Conservation (phyloP, 1,140 invertebrate species). For the Triops longicaudatus region DNA sequence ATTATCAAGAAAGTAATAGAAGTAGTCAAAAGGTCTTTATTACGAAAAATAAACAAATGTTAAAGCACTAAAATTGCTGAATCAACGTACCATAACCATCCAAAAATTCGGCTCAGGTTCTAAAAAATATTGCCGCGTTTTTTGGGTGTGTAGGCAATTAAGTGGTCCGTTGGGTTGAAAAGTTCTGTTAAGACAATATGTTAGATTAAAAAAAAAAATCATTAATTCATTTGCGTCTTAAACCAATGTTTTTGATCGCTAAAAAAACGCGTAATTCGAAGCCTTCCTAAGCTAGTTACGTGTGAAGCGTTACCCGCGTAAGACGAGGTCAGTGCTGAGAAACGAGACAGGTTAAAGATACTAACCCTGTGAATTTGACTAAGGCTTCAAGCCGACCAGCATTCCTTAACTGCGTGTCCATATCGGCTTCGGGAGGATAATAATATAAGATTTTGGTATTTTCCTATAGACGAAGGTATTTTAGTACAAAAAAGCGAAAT, state of each 20-base stretch:
- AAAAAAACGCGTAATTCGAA: slow-evolving; percentile 26
- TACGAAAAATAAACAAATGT: too few relatives aligned
- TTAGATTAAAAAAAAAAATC: too few relatives aligned
- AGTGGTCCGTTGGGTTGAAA: slow-evolving; percentile 70
- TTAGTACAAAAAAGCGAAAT: neutral
- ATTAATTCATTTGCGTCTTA: too few relatives aligned
- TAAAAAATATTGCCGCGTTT: slow-evolving; percentile 74
- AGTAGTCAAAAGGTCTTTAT: too few relatives aligned
- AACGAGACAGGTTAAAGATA: slow-evolving; percentile 27
- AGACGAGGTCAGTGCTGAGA: slow-evolving; percentile 17
- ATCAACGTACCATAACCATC: slow-evolving; percentile 90
- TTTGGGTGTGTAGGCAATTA: slow-evolving; percentile 78
- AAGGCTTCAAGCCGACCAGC: slow-evolving; percentile 86
- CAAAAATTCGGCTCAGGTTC: slow-evolving; percentile 78
- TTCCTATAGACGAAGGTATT: slow-evolving; percentile 54
- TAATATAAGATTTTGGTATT: slow-evolving; percentile 81
- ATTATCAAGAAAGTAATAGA: slow-evolving; percentile 18
- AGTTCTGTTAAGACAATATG: too few relatives aligned
- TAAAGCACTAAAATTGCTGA: too few relatives aligned
- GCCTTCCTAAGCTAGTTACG: slow-evolving; percentile 7
- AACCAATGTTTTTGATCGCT: too few relatives aligned
- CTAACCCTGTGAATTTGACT: slow-evolving; percentile 82
- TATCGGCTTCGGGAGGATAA: slow-evolving; percentile 63
- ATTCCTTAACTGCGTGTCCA: slow-evolving; percentile 77
- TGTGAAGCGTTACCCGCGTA: slow-evolving; percentile 20